A percentile compares a stretch with the other conserved stretches of the same genome.
Evolutionary conservation across 30 jellyfish, hydroid and myxozoan genomes (phyloP).

Genomic region (Catostylus mosaicus): DNA sequence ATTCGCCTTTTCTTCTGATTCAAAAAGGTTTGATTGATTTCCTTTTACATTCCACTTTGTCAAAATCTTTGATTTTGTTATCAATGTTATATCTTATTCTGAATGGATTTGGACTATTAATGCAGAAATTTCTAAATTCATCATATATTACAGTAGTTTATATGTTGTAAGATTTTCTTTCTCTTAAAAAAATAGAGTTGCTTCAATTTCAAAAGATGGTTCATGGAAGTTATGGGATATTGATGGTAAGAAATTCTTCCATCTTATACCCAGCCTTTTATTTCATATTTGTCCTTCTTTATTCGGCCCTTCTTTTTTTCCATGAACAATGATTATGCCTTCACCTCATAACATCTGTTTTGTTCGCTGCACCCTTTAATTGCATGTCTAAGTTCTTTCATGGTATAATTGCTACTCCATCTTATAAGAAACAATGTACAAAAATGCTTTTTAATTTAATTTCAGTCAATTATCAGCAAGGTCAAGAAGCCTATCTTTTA

Average conservation of each 20-base stretch:
- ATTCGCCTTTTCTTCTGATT: conserved; percentile 85
- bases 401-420: too few relatives aligned
- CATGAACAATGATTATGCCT: too few relatives aligned
- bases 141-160: background rate
- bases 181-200: conserved; percentile 62
- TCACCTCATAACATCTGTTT: too few relatives aligned
- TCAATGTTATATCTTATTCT: background rate
- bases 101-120: background rate
- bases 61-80: background rate
- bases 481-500: conserved; percentile 93
- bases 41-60: background rate
- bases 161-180: background rate
- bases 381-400: too few relatives aligned
- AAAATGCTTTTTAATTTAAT: background rate
- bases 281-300: too few relatives aligned
- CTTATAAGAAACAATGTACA: too few relatives aligned
- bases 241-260: conserved; percentile 71
- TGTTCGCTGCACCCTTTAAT: too few relatives aligned
- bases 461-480: conserved; percentile 87
- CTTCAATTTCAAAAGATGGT: conserved; percentile 93
- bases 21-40: conserved; percentile 64
- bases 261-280: too few relatives aligned
- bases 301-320: too few relatives aligned
- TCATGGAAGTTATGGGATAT: conserved; percentile 94
- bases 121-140: too few relatives aligned